Evolutionary conservation across 2,113 vertebrate species (phyloP).

Genomic region (Gallinago paraguaiae): DNA sequence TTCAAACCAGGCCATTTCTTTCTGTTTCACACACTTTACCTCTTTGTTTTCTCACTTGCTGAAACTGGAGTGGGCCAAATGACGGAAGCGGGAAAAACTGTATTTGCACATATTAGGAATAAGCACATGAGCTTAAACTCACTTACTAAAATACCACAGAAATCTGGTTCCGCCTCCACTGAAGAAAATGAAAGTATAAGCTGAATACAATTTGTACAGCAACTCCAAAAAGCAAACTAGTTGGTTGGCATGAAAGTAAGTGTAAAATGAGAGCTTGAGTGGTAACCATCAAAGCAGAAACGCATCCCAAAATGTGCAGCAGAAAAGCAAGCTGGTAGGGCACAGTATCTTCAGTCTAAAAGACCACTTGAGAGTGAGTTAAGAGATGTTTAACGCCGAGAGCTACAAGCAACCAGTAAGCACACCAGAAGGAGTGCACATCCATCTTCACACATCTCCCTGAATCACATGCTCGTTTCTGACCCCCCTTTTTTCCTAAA

Average conservation of each 20-base stretch:
- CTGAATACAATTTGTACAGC: background rate
- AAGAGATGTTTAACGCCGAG: background rate
- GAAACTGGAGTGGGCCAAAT: background rate
- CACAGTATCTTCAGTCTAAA: rapidly evolving
- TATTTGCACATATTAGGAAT: rapidly evolving
- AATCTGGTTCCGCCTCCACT: background rate
- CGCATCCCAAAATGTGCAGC: rapidly evolving
- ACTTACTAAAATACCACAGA: background rate
- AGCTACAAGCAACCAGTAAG: background rate
- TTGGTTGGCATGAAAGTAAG: background rate
- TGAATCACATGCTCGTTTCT: rapidly evolving
- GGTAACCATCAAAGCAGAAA: background rate
- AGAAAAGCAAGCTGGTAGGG: background rate
- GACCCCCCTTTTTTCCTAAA: background rate
- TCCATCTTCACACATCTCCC: background rate
- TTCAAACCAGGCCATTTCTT: background rate
- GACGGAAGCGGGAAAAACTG: background rate
- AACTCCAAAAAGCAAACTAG: background rate
- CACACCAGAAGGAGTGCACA: background rate
- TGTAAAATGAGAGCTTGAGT: background rate
- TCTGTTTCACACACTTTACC: background rate
- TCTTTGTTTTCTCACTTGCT: background rate
- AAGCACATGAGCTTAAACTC: background rate
- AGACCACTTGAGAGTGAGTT: background rate
- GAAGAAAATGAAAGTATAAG: background rate